phyloP scores from a whole-genome alignment of 2,113 vertebrate genomes.

The Heptranchias perlo region DNA sequence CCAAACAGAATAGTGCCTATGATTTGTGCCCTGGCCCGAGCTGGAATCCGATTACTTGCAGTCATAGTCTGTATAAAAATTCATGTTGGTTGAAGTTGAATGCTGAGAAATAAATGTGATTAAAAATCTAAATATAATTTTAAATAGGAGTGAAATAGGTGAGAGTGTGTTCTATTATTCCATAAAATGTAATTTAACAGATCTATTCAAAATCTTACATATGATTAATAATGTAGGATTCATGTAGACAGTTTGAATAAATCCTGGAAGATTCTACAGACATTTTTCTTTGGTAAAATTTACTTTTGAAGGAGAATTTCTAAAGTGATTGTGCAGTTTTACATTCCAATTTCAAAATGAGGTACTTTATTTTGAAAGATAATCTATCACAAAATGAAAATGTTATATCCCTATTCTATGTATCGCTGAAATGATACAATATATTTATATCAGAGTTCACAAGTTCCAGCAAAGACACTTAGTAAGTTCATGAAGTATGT shows the following conservation, averaged over 20 bases:
- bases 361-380: neutral
- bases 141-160: neutral
- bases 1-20: neutral
- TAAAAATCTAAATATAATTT: neutral
- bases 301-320: neutral
- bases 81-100: neutral
- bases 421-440: neutral
- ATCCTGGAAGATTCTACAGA: neutral
- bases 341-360: neutral
- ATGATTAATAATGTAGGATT: neutral
- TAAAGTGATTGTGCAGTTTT: neutral
- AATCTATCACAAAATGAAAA: neutral
- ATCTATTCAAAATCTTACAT: neutral
- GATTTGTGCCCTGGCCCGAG: neutral
- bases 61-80: neutral
- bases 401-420: neutral
- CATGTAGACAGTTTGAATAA: neutral
- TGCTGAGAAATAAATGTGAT: neutral
- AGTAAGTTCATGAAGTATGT: neutral
- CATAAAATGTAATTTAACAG: neutral
- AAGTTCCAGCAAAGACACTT: neutral
- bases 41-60: slow-evolving; percentile 6
- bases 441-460: neutral
- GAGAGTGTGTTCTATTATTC: too few relatives aligned
- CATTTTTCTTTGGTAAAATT: neutral